Evolutionary conservation across 2,113 vertebrate species (phyloP), one percentile per base, ranked within the genome.

Genomic region (Dolichallabes microphthalmus): DNA sequence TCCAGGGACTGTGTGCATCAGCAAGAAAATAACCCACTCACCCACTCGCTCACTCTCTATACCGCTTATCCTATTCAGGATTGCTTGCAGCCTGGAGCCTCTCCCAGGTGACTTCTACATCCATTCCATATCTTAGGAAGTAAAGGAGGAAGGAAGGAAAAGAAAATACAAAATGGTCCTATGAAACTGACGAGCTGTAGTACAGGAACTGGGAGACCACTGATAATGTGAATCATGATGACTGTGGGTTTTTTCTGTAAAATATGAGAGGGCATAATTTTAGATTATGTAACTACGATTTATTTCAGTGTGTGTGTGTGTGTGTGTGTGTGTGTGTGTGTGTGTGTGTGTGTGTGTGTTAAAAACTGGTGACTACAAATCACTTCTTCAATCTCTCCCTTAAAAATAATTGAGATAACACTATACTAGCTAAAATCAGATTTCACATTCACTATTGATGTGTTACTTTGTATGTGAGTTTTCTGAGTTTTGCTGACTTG

Each of bases 401-500:
- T 52, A 82, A 77, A 71, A 86, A 69, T 61, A 78, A 85, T 85
- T 88, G 82, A 69, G 85, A 86, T 75, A 86, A 88, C 50, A 86
- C 53, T 82, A 78, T 53, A 58, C 45, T 55, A 73, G 69, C 57
- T 75, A 87, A 68, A 87, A 90, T 88, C 84, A 60, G 86, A 89
- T 89, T 75, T 85, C 63, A 80, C 52, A 74, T 88, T 61, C 58
- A 20, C 74, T 82, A 83, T 84, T 75, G 84, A 86, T 84, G 86
- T 79, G 73, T 80, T 76, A 30, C 61, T 75, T 61, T 68, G 69
- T 30, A 82, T 57, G 73, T 81, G 45, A 71, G 19, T 83, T 91
- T 80, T 87, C 77, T 74, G 45, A 71, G 19, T 83, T 91, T 80
- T 88, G 87, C 88, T 89, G 88, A 91, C 68, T 82, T 52, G 80